Conservation (phyloP, 2,113 vertebrate genomes). For the Pontoporia blainvillei region DNA sequence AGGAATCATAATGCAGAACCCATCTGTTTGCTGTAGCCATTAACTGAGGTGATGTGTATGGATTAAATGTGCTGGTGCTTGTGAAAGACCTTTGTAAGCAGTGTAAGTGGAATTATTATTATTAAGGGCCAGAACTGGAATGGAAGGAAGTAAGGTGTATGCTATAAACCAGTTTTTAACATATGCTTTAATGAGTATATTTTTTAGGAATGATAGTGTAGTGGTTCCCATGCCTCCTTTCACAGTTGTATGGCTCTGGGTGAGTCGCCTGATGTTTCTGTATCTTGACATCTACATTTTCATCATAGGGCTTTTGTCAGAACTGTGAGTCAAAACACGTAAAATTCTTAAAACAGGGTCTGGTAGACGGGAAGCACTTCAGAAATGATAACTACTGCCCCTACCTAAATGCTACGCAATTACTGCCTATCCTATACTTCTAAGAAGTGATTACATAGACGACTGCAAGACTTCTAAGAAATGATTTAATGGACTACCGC, state of each 20-base stretch:
- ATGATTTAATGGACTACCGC: not conserved
- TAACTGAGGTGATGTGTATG: not conserved
- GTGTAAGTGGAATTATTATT: not conserved
- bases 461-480: not conserved
- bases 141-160: not conserved
- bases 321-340: not conserved
- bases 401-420: accelerated
- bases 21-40: not conserved
- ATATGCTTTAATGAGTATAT: not conserved
- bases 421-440: not conserved
- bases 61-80: not conserved
- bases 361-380: not conserved
- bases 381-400: not conserved
- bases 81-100: not conserved
- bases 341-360: not conserved
- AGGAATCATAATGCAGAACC: not conserved
- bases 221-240: not conserved
- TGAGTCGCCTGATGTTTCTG: not conserved
- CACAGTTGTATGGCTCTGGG: not conserved
- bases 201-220: not conserved
- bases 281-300: not conserved
- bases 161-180: not conserved
- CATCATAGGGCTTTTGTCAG: not conserved
- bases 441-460: not conserved
- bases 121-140: not conserved